These are phyloP conservation scores for Ptiloglossa arizonensis DNA, from an alignment of 1,140 invertebrate genomes.

Conservation along the genomic window DNA sequence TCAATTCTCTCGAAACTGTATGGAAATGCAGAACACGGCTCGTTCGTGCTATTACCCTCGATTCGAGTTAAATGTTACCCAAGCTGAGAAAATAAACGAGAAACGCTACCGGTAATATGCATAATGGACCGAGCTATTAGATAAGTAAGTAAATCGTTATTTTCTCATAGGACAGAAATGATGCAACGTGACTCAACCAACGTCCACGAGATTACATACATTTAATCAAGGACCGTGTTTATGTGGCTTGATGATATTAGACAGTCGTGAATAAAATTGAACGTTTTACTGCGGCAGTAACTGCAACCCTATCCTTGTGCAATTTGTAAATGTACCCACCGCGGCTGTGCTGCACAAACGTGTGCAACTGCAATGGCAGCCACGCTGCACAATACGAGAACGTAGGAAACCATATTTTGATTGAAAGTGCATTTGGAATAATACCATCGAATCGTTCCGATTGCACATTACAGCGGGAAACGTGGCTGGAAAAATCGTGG, in stretches of 20 bases:
- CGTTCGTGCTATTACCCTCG: too few relatives aligned
- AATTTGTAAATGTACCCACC: slow-evolving; percentile 50
- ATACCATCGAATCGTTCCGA: neutral
- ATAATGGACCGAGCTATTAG: too few relatives aligned
- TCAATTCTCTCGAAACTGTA: too few relatives aligned
- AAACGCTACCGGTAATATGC: too few relatives aligned
- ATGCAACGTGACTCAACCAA: neutral
- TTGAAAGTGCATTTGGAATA: slow-evolving; percentile 20
- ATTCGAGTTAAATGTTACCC: too few relatives aligned
- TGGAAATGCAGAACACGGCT: too few relatives aligned
- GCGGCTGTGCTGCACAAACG: neutral
- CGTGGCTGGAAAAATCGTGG: too few relatives aligned
- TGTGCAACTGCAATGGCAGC: neutral
- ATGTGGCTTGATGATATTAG: neutral
- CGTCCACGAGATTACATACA: neutral
- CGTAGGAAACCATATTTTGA: slow-evolving; percentile 19
- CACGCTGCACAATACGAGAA: neutral
- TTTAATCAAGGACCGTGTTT: slow-evolving; percentile 15
- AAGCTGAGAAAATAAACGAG: too few relatives aligned
- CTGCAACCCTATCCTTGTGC: slow-evolving; percentile 9
- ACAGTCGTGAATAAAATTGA: neutral
- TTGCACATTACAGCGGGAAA: too few relatives aligned
- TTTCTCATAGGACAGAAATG: too few relatives aligned
- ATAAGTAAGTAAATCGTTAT: too few relatives aligned
- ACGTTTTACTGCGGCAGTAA: slow-evolving; percentile 6